Conservation (phyloP, 2,888 invertebrate genomes). For the Metellina segmentata region DNA sequence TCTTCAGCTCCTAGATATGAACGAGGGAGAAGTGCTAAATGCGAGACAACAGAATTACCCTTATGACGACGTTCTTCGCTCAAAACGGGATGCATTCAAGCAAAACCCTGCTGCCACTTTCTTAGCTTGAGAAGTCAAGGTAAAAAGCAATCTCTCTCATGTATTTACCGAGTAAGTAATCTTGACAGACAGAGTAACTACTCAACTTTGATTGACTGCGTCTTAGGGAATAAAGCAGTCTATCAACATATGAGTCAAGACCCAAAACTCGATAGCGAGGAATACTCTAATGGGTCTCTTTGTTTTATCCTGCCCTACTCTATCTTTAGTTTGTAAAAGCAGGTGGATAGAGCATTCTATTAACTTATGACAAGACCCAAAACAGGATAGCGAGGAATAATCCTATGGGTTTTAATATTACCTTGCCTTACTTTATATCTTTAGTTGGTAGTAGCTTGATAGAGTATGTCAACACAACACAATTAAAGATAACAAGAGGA, state of each 20-base stretch:
- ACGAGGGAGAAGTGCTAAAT: slow-evolving; percentile 34
- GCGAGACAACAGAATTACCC: slow-evolving; percentile 22
- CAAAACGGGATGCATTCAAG: slow-evolving; percentile 39
- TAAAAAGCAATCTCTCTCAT: background rate
- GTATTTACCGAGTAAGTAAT: background rate
- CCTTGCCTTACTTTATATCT: no score
- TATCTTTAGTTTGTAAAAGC: no score
- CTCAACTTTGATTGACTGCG: background rate
- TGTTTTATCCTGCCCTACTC: background rate
- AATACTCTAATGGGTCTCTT: background rate
- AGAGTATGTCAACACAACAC: no score
- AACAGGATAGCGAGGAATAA: background rate
- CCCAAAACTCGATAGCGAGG: background rate
- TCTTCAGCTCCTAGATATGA: slow-evolving; percentile 54
- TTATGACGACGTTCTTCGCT: slow-evolving; percentile 57
- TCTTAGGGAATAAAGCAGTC: background rate
- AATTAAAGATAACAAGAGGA: no score
- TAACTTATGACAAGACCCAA: background rate
- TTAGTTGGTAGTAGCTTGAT: no score
- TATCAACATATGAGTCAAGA: background rate
- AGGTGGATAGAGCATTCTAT: no score
- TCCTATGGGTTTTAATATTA: background rate
- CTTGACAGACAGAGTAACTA: background rate
- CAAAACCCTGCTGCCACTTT: slow-evolving; percentile 9
- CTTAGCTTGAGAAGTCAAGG: background rate